Evolutionary conservation across 2,113 vertebrate species (phyloP).

Genomic region (Sceloporus undulatus): DNA sequence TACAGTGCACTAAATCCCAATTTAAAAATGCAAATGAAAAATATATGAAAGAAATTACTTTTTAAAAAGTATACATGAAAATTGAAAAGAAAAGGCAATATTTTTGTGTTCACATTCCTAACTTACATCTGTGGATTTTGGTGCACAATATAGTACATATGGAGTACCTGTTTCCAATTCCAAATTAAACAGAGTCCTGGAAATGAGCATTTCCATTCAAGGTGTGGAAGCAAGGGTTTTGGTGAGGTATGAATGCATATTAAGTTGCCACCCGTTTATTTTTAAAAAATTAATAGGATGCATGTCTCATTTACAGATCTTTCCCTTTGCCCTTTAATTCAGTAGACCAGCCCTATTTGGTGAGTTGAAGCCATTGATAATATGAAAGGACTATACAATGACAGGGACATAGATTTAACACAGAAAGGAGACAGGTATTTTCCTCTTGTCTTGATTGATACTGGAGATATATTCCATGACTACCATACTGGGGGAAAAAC

Average conservation of each 20-base stretch:
- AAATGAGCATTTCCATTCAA: not conserved
- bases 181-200: not conserved
- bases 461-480: not conserved
- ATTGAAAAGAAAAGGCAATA: too few relatives aligned
- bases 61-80: too few relatives aligned
- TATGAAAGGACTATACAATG: not conserved
- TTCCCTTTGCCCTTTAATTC: not conserved
- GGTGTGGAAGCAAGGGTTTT: constrained; percentile 9
- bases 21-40: too few relatives aligned
- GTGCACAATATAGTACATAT: not conserved
- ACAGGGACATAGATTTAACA: not conserved
- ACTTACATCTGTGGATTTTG: not conserved
- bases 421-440: not conserved
- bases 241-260: not conserved
- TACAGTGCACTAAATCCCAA: too few relatives aligned
- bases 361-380: not conserved
- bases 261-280: not conserved
- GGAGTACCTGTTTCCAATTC: not conserved
- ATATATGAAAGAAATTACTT: too few relatives aligned
- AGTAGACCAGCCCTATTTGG: constrained; percentile 7
- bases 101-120: too few relatives aligned
- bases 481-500: too few relatives aligned
- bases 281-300: not conserved
- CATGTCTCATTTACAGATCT: constrained; percentile 25
- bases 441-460: constrained; percentile 35